phyloP scores from a whole-genome alignment of 2,888 invertebrate genomes.

The Drepanosiphum platanoidis region DNA sequence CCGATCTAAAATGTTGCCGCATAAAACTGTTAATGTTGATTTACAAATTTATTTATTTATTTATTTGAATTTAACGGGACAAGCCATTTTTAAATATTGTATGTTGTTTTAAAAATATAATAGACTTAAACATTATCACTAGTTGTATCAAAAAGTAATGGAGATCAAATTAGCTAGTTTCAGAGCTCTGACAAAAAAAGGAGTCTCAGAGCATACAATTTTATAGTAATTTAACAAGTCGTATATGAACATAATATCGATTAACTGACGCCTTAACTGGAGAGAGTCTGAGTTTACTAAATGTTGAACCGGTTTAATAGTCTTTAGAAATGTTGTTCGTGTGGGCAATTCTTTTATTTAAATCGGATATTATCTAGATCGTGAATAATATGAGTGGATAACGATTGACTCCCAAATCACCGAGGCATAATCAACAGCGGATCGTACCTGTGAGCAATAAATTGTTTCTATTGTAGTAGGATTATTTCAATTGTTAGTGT shows the following conservation, averaged over 20 bases:
- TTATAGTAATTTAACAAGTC: not conserved
- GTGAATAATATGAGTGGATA: not conserved
- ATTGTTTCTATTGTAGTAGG: slow-evolving; percentile 18
- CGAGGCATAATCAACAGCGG: not conserved
- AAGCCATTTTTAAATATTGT: not conserved
- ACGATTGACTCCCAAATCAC: slow-evolving; percentile 13
- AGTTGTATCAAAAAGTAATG: not conserved
- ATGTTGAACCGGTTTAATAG: not conserved
- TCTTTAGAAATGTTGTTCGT: not conserved
- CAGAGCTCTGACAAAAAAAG: not conserved
- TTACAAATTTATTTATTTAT: too few relatives aligned
- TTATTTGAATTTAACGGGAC: not conserved
- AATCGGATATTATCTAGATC: not conserved
- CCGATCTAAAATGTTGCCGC: too few relatives aligned
- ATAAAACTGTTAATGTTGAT: too few relatives aligned
- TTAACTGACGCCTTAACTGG: not conserved
- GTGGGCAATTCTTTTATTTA: not conserved
- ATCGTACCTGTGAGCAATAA: slow-evolving; percentile 14
- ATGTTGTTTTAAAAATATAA: not conserved
- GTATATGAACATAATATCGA: not conserved
- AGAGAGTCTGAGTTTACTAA: not conserved
- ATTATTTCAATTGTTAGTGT: slow-evolving; percentile 14
- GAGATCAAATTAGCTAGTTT: slow-evolving; percentile 2
- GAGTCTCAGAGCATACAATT: not conserved
- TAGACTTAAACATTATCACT: not conserved